These are phyloP conservation scores for Cydia pomonella DNA, from an alignment of 1,140 invertebrate species.

Conservation along the genomic window DNA sequence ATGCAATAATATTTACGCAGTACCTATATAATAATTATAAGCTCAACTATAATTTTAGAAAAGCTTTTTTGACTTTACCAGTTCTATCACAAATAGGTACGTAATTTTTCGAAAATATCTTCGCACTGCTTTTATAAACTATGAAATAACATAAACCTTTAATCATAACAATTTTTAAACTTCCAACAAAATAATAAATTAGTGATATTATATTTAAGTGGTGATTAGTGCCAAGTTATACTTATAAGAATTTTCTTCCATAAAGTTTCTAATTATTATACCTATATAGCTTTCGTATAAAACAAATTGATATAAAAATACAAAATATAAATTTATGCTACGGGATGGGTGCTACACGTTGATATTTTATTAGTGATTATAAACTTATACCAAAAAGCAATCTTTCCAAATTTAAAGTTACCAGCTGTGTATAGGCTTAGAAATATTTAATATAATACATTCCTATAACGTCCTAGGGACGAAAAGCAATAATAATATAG, in stretches of 20 bases:
- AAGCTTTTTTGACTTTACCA: neutral
- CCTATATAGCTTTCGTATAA: conserved; percentile 9
- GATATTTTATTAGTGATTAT: conserved; percentile 36
- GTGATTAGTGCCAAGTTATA: conserved; percentile 34
- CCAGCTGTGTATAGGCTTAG: conserved; percentile 38
- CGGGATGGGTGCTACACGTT: conserved; percentile 48
- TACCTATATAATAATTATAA: neutral
- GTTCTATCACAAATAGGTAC: neutral
- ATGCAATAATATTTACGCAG: too few species aligned
- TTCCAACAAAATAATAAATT: conserved; percentile 11
- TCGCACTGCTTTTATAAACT: conserved; percentile 6
- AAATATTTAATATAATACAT: neutral
- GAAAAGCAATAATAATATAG: conserved; percentile 23
- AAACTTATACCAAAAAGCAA: conserved; percentile 44
- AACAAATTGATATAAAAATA: conserved; percentile 34
- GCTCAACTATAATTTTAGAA: neutral
- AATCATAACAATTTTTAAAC: neutral
- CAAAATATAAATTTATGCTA: conserved; percentile 38
- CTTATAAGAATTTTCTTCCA: neutral
- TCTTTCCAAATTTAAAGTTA: conserved; percentile 43
- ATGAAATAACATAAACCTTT: neutral
- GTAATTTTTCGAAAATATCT: neutral
- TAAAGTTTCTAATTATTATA: conserved; percentile 31
- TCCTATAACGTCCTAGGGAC: conserved; percentile 14
- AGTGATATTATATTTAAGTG: conserved; percentile 8